Percentiles rank a stretch among this genome's conserved stretches.
These are phyloP conservation scores for Lampropteryx suffumata DNA, from an alignment of 2,888 invertebrate species.

Conservation along the genomic window DNA sequence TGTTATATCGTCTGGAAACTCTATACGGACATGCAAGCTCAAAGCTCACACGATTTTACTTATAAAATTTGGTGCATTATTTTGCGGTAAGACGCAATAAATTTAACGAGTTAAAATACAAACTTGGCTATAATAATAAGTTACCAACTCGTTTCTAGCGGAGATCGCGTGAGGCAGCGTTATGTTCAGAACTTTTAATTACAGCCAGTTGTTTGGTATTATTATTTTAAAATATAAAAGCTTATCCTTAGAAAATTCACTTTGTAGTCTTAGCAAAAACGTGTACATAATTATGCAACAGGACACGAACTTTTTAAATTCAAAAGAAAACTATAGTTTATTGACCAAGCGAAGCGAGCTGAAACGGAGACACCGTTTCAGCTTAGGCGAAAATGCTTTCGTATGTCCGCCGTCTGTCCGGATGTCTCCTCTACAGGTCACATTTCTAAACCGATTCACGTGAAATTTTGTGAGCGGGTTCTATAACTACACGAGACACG, in stretches of 20 bases:
- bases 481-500: too few relatives aligned
- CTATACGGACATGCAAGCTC: background rate
- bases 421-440: too few relatives aligned
- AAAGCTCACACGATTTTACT: conserved; percentile 11
- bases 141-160: conserved; percentile 23
- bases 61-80: conserved; percentile 19
- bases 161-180: conserved; percentile 31
- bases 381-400: too few relatives aligned
- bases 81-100: conserved; percentile 22
- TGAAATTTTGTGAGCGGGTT: too few relatives aligned
- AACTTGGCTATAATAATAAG: conserved; percentile 26
- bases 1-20: background rate
- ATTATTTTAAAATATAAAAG: conserved; percentile 11
- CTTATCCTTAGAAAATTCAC: background rate
- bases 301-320: too few relatives aligned
- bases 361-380: too few relatives aligned
- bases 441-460: too few relatives aligned
- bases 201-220: conserved; percentile 11
- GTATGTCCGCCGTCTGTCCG: too few relatives aligned
- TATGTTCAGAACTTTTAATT: conserved; percentile 23
- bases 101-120: conserved; percentile 25
- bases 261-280: too few relatives aligned
- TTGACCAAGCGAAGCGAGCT: too few relatives aligned
- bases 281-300: too few relatives aligned
- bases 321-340: too few relatives aligned